These are phyloP conservation scores for Thysanoteuthis rhombus DNA, from an alignment of 2,888 invertebrate species.

Conservation along the genomic window DNA sequence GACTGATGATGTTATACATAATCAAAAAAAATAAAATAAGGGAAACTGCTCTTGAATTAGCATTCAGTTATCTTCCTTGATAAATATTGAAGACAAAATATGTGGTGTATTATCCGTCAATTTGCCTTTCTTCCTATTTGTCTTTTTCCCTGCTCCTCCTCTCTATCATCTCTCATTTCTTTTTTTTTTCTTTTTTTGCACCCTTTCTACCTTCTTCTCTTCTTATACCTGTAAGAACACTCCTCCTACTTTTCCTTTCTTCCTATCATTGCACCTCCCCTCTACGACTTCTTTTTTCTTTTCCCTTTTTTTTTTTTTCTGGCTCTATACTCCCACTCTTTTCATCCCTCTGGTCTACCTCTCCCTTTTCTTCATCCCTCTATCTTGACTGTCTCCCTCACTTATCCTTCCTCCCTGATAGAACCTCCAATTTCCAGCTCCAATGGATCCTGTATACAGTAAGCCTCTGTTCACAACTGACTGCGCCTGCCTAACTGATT, in stretches of 20 bases:
- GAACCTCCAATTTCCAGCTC: background rate
- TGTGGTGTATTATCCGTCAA: too few relatives aligned
- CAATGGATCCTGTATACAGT: background rate
- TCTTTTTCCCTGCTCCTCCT: too few relatives aligned
- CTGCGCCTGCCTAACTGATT: background rate
- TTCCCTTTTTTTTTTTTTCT: too few relatives aligned
- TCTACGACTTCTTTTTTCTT: background rate
- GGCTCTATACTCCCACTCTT: background rate
- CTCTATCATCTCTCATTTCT: too few relatives aligned
- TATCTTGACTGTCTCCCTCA: background rate
- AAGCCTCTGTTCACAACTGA: background rate
- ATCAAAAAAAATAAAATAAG: too few relatives aligned
- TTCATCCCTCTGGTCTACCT: background rate
- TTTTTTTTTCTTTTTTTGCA: background rate
- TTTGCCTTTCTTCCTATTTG: too few relatives aligned
- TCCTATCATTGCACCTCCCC: background rate
- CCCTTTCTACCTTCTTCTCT: too few relatives aligned
- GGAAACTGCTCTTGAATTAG: too few relatives aligned
- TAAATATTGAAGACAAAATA: too few relatives aligned
- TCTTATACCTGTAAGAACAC: rapidly evolving
- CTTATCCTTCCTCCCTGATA: background rate
- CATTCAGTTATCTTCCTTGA: too few relatives aligned
- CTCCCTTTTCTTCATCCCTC: background rate
- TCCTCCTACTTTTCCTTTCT: background rate
- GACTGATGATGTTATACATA: too few relatives aligned